These are phyloP conservation scores for Crocodylus rhombifer DNA, from an alignment of 2,797 vertebrate species.

Conservation along the genomic window DNA sequence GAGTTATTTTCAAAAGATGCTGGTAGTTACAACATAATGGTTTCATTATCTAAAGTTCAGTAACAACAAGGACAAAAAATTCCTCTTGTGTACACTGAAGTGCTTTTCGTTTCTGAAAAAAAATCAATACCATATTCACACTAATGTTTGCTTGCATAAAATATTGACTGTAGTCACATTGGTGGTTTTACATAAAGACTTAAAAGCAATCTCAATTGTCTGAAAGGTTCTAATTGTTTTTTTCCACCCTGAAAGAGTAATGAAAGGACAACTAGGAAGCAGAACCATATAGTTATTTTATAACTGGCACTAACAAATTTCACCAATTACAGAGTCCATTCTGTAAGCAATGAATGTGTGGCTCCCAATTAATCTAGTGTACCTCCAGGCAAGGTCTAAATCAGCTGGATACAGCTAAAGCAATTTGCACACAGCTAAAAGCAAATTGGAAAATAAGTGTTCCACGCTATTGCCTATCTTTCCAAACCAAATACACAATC, in stretches of 20 bases:
- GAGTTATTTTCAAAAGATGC: slow-evolving; percentile 57
- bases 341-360: slow-evolving; percentile 87
- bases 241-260: slow-evolving; percentile 73
- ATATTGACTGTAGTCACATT: slow-evolving; percentile 66
- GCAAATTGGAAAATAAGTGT: slow-evolving; percentile 90
- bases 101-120: slow-evolving; percentile 64
- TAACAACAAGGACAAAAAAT: slow-evolving; percentile 53
- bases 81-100: slow-evolving; percentile 40
- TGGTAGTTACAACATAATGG: slow-evolving; percentile 21
- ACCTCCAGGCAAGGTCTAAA: slow-evolving; percentile 90
- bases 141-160: slow-evolving; percentile 72
- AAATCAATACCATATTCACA: slow-evolving; percentile 72
- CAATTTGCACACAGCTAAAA: slow-evolving; percentile 90
- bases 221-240: slow-evolving; percentile 77
- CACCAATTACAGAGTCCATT: slow-evolving; percentile 87
- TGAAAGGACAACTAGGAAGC: slow-evolving; percentile 77
- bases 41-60: slow-evolving; percentile 70
- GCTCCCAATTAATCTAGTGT: slow-evolving; percentile 87
- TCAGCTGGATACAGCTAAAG: slow-evolving; percentile 88
- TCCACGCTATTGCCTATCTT: slow-evolving; percentile 83
- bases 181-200: slow-evolving; percentile 67
- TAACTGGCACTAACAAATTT: slow-evolving; percentile 89
- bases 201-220: slow-evolving; percentile 61
- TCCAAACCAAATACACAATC: slow-evolving; percentile 86
- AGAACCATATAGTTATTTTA: slow-evolving; percentile 85